Evolutionary conservation across 2,113 vertebrate genomes (phyloP).

Genomic region (Connochaetes taurinus): DNA sequence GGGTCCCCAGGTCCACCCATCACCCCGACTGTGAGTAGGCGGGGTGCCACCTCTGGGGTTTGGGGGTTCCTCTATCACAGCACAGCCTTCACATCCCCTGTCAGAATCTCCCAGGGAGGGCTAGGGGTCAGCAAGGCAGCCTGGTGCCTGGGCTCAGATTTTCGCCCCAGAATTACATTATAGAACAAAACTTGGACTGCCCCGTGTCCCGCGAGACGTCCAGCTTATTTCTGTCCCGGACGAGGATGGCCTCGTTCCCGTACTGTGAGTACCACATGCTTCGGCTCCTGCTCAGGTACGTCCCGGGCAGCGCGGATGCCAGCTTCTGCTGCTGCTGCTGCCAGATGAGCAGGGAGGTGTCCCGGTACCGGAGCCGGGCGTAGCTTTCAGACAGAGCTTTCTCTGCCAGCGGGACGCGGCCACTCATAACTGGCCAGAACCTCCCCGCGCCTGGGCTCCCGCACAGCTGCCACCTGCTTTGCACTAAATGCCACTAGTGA

Average conservation of each 20-base stretch:
- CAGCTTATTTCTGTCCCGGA: conserved; percentile 84
- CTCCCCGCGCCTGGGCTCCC: accelerated
- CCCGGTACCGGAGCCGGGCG: conserved; percentile 85
- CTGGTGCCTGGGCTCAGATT: accelerated
- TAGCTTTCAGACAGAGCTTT: conserved; percentile 89
- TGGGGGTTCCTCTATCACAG: accelerated
- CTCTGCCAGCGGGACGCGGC: conserved; percentile 83
- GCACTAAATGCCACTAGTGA: accelerated
- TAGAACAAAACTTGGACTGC: conserved; percentile 85
- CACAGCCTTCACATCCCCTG: accelerated
- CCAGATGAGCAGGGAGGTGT: conserved; percentile 94
- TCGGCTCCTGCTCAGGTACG: conserved; percentile 90
- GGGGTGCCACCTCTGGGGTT: accelerated
- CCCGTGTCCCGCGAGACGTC: conserved; percentile 76
- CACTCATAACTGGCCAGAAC: conserved; percentile 71
- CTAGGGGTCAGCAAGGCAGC: no score
- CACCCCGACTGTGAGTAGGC: accelerated
- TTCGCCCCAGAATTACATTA: conserved; percentile 83
- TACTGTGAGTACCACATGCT: conserved; percentile 93
- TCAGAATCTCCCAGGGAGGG: neutral
- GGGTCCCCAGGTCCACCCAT: neutral
- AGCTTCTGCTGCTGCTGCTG: conserved; percentile 91
- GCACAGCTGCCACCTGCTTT: accelerated
- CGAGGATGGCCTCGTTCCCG: conserved; percentile 92
- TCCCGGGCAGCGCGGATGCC: conserved; percentile 77